These are phyloP conservation scores for Hippocampus mohnikei DNA, from an alignment of 2,113 vertebrate species.

Conservation along the genomic window DNA sequence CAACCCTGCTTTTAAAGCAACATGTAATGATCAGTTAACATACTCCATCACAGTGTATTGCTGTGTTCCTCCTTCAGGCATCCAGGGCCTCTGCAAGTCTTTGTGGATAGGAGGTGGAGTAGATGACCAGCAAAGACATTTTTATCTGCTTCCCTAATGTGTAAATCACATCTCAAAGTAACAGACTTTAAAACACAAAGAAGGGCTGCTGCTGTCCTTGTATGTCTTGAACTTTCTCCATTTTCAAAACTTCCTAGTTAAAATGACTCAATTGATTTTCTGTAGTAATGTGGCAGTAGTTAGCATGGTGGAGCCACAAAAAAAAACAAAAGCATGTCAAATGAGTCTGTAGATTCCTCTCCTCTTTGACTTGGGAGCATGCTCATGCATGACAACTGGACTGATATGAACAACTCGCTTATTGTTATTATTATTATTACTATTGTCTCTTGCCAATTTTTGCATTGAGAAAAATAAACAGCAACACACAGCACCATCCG, in stretches of 20 bases:
- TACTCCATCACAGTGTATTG: constrained; percentile 59
- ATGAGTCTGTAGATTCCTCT: constrained; percentile 60
- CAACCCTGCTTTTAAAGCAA: constrained; percentile 4
- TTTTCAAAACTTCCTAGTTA: constrained; percentile 59
- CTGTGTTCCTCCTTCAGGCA: constrained; percentile 66
- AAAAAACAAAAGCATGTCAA: constrained; percentile 69
- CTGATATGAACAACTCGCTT: constrained; percentile 56
- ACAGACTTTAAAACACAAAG: constrained; percentile 39
- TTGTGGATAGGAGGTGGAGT: constrained; percentile 62
- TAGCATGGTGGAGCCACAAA: constrained; percentile 73
- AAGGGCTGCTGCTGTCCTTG: constrained; percentile 63
- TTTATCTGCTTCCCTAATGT: constrained; percentile 45
- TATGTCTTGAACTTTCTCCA: constrained; percentile 45
- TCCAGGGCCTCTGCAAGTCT: constrained; percentile 58
- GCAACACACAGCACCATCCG: constrained; percentile 38
- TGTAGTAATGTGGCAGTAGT: constrained; percentile 53
- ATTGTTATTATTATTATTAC: constrained; percentile 44
- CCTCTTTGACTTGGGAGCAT: constrained; percentile 71
- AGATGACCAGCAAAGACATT: constrained; percentile 50
- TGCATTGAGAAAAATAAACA: constrained; percentile 64
- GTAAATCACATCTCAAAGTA: constrained; percentile 22
- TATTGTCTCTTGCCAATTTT: constrained; percentile 62
- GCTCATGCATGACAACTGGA: constrained; percentile 68
- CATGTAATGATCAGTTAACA: constrained; percentile 48
- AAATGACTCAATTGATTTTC: constrained; percentile 37